Base-by-base conservation (phyloP, 2,797 vertebrate species). In the Synanceia verrucosa region DNA sequence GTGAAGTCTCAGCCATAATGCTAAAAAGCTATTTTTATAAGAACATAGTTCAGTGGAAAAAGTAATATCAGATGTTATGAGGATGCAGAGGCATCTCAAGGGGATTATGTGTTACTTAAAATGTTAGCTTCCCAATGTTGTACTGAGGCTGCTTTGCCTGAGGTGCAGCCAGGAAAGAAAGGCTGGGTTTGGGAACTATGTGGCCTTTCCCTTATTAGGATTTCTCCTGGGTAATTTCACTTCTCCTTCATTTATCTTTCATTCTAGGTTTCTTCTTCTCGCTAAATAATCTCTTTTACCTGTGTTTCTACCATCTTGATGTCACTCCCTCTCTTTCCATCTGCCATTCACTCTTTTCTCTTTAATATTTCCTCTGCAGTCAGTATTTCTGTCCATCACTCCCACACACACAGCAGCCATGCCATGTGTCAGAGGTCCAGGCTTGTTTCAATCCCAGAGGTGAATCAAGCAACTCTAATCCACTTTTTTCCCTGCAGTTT, bases 121-220 rank as follows among this genome's bases (percentile, higher is more conserved):
- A 82, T 85, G 77, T 79, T 67, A 76, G 68, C 51, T 84, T 86
- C 61, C 76, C 75, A 86, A 88, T 60, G 60, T 81, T 72, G 46
- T 70, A 59, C 65, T 76, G 63, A 76, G 66, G 65, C 66, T 51
- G 46, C 78, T 70, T 41, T 64, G 55, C 61, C 50, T 57, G 76
- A 86, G 77, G 67, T 73, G 41, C 66, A 82, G 88, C 83, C 85
- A 79, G 83, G 82, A 84, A 89, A 76, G 36, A 68, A 52, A 50
- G 33, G 16, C 13, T 44, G 67, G 29, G 67, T 65, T 73, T 91
- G 90, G 88, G 90, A 92, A 92, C 62, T 48, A 31, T 84, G 73
- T 82, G 78, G 83, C 89, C 86, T 91, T 93, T 91, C 78, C 73
- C 68, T 81, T 83, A 68, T 83, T 80, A 76, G 64, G 78, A 76